Conservation (phyloP, 2,113 vertebrate species). For the Thunnus thynnus region DNA sequence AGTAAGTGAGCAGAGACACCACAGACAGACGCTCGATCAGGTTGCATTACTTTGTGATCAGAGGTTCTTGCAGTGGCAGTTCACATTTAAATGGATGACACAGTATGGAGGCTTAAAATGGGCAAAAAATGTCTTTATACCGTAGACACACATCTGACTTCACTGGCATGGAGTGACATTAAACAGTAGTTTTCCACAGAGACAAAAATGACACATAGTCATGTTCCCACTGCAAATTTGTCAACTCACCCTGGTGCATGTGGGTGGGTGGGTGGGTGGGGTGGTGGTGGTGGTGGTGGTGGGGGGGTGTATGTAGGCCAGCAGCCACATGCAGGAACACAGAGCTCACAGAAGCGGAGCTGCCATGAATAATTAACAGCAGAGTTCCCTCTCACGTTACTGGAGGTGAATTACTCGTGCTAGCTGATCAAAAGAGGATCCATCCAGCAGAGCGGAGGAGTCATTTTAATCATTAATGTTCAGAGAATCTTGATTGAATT, state of each 20-base stretch:
- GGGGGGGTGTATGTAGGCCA: slow-evolving; percentile 32
- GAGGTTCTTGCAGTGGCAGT: neutral
- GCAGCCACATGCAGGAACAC: neutral
- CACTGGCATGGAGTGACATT: neutral
- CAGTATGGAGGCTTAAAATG: neutral
- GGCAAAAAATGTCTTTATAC: too few relatives aligned
- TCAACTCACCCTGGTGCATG: neutral
- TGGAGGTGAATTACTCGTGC: slow-evolving; percentile 55
- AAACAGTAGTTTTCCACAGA: too few relatives aligned
- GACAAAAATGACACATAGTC: slow-evolving; percentile 4
- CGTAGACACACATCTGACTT: neutral
- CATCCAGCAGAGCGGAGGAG: neutral
- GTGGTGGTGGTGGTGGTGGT: too few relatives aligned
- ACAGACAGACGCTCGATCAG: slow-evolving; percentile 63
- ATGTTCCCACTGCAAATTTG: slow-evolving; percentile 21
- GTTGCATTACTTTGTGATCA: slow-evolving; percentile 53
- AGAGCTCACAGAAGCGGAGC: slow-evolving; percentile 29
- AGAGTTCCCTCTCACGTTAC: slow-evolving; percentile 67
- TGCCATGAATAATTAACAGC: slow-evolving; percentile 77
- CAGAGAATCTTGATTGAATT: slow-evolving; percentile 9
- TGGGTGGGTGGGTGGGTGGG: neutral
- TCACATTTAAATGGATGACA: slow-evolving; percentile 15
- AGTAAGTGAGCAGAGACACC: slow-evolving; percentile 55
- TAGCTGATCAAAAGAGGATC: slow-evolving; percentile 31
- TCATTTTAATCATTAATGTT: slow-evolving; percentile 48